These are phyloP conservation scores for Diorhabda elongata DNA, from an alignment of 1,140 invertebrate species.

Conservation along the genomic window DNA sequence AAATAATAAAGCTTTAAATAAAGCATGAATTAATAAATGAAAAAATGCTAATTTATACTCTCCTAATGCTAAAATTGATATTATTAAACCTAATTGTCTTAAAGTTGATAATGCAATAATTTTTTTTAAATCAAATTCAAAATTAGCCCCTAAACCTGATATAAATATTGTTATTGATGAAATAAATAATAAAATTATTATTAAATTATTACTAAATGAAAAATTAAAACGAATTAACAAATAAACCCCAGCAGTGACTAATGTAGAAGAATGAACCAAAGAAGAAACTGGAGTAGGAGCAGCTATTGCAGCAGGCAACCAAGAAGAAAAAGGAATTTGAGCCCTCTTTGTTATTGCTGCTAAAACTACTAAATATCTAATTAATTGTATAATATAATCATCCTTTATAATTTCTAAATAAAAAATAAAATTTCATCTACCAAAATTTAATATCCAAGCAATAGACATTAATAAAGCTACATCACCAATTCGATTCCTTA, in stretches of 20 bases:
- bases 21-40: conserved; percentile 59
- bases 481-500: conserved; percentile 62
- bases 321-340: conserved; percentile 68
- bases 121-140: conserved; percentile 65
- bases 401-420: conserved; percentile 50
- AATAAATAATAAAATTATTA: too few species aligned
- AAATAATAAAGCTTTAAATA: conserved; percentile 64
- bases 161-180: too few species aligned
- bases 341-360: conserved; percentile 67
- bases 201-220: too few species aligned
- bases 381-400: conserved; percentile 46
- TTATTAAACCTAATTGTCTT: conserved; percentile 65
- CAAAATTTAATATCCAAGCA: conserved; percentile 54
- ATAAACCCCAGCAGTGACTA: conserved; percentile 69
- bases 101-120: conserved; percentile 70
- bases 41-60: conserved; percentile 54
- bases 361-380: conserved; percentile 51
- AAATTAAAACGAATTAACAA: conserved; percentile 62
- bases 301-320: conserved; percentile 65
- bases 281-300: conserved; percentile 66
- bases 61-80: conserved; percentile 53
- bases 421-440: conserved; percentile 52
- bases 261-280: conserved; percentile 70
- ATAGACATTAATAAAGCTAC: conserved; percentile 55
- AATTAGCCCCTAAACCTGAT: conserved; percentile 55